Evolutionary conservation across 2,113 vertebrate genomes (phyloP).

Genomic region (Uria aalge): DNA sequence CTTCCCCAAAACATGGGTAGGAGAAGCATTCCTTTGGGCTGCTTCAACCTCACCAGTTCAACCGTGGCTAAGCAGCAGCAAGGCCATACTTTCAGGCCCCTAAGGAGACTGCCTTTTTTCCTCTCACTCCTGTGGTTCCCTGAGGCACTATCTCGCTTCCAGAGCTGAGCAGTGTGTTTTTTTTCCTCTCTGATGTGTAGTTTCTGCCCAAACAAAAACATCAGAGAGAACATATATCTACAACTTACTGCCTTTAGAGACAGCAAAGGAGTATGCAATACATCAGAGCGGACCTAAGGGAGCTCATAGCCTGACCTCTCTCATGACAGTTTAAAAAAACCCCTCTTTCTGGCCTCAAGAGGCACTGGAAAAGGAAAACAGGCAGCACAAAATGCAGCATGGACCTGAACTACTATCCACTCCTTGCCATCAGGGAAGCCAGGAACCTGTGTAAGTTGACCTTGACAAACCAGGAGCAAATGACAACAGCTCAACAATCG

Average conservation of each 20-base stretch:
- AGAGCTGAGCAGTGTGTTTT: background rate
- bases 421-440: background rate
- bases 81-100: background rate
- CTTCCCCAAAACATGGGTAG: background rate
- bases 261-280: background rate
- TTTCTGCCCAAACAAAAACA: background rate
- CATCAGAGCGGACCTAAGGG: background rate
- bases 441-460: background rate
- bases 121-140: background rate
- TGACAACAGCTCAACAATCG: background rate
- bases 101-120: background rate
- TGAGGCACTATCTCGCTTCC: background rate
- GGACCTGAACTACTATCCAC: background rate
- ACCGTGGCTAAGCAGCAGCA: background rate
- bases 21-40: background rate
- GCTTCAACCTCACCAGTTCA: background rate
- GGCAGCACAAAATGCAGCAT: background rate
- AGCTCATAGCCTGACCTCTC: background rate
- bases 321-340: background rate
- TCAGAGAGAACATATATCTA: background rate
- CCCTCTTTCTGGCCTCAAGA: background rate
- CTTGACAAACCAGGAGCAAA: background rate
- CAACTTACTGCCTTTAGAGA: background rate
- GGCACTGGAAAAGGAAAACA: background rate
- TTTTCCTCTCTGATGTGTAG: background rate